Evolutionary conservation across 2,113 vertebrate genomes (phyloP).

Genomic region (Rhombomys opimus): DNA sequence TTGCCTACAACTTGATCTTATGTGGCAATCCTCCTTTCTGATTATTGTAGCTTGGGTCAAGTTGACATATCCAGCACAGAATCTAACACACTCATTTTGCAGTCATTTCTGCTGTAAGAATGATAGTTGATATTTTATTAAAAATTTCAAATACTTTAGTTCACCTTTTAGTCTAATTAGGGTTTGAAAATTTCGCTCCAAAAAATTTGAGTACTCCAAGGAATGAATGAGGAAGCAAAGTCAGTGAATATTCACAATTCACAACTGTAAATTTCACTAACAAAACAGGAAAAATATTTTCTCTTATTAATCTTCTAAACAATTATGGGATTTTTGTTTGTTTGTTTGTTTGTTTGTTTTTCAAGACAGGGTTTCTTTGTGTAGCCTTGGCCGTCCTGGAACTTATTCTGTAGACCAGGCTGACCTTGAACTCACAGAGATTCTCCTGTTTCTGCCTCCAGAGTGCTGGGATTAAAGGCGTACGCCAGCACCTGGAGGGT

Average conservation of each 20-base stretch:
- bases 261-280: background rate
- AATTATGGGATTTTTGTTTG: background rate
- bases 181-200: background rate
- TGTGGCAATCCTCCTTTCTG: background rate
- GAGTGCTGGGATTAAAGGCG: no score
- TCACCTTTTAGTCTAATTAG: background rate
- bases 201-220: background rate
- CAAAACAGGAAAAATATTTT: slow-evolving; percentile 15
- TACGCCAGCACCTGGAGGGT: no score
- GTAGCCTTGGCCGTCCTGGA: no score
- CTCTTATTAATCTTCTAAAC: background rate
- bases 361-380: no score
- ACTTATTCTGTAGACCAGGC: no score
- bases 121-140: background rate
- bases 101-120: background rate
- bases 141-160: background rate
- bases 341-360: no score
- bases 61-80: background rate
- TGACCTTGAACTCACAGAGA: no score
- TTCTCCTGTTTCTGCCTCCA: no score
- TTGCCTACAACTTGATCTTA: background rate
- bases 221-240: background rate
- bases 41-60: background rate
- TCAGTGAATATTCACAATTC: background rate
- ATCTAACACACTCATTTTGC: background rate